phyloP scores from a whole-genome alignment of 2,888 invertebrate genomes.

The Rhagium mordax region DNA sequence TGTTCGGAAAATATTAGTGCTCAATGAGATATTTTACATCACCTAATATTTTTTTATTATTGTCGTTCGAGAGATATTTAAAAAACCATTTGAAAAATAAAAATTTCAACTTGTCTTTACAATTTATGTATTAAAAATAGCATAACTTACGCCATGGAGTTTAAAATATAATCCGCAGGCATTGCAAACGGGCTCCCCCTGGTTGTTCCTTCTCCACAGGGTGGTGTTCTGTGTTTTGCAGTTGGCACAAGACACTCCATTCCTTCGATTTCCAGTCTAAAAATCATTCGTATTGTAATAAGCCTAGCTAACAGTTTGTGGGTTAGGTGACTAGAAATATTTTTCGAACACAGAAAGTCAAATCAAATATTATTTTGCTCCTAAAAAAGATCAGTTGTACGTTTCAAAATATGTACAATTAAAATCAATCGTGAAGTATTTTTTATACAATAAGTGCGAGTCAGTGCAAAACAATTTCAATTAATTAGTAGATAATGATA shows the following conservation, averaged over 20 bases:
- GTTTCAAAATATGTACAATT: not conserved
- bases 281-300: conserved; percentile 58
- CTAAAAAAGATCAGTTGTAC: not conserved
- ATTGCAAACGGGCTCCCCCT: conserved; percentile 99
- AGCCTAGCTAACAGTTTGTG: no score
- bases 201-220: conserved; percentile 97
- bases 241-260: conserved; percentile 94
- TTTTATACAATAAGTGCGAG: not conserved
- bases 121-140: no score
- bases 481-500: not conserved
- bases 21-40: no score
- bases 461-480: not conserved
- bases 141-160: conserved; percentile 81
- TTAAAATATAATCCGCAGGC: conserved; percentile 94
- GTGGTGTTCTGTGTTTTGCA: conserved; percentile 97
- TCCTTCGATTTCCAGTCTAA: conserved; percentile 76
- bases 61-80: no score
- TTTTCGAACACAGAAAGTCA: not conserved
- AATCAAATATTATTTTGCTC: not conserved
- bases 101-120: no score
- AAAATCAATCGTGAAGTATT: not conserved
- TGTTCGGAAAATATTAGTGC: no score
- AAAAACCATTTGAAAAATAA: no score
- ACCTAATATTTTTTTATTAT: no score
- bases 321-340: not conserved